phyloP scores from a whole-genome alignment of 2,797 vertebrate species.

The Galagoides demidoff region DNA sequence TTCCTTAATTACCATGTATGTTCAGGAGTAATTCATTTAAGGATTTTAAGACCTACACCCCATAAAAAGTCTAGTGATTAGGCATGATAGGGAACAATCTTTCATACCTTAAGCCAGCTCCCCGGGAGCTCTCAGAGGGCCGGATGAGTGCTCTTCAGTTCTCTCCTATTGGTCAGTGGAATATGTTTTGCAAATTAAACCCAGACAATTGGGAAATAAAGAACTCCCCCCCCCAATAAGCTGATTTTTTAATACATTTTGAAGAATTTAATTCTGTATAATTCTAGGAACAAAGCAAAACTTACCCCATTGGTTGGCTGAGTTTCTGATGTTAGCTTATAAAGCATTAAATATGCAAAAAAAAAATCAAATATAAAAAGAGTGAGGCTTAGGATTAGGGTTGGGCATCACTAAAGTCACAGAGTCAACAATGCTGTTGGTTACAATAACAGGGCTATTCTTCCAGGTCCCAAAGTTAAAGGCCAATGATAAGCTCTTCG shows the following conservation, averaged over 20 bases:
- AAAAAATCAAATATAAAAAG: conserved; percentile 1
- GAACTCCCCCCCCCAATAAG: not conserved
- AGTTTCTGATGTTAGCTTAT: not conserved
- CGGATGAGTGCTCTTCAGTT: not conserved
- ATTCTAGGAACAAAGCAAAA: not conserved
- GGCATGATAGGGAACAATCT: not conserved
- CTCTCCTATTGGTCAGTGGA: not conserved
- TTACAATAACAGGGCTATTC: too few relatives aligned
- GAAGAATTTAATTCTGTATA: not conserved
- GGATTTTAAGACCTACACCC: too few relatives aligned
- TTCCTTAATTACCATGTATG: too few relatives aligned
- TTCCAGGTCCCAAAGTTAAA: not conserved
- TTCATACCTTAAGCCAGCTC: not conserved
- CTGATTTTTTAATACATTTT: not conserved
- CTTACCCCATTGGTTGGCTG: not conserved
- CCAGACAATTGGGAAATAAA: not conserved
- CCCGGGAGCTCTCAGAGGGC: not conserved
- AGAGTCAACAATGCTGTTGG: not conserved
- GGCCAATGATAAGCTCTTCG: not conserved
- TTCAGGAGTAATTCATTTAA: too few relatives aligned
- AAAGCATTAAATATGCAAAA: not conserved
- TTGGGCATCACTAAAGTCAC: not conserved
- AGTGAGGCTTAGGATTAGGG: not conserved
- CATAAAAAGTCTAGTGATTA: too few relatives aligned
- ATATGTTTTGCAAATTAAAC: not conserved